phyloP scores from a whole-genome alignment of 1,140 invertebrate genomes.

The Panulirus ornatus region DNA sequence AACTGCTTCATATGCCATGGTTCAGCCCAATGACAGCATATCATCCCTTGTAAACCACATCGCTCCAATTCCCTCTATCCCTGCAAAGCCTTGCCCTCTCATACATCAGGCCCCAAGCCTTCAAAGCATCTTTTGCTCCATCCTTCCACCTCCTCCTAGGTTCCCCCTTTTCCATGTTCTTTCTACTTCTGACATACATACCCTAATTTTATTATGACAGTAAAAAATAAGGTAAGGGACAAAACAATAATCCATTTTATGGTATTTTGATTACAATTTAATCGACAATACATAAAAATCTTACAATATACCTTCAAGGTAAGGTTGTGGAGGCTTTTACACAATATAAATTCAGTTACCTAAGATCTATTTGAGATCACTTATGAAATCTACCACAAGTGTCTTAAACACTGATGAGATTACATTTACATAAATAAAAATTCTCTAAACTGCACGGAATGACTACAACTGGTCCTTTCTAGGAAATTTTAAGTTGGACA shows the following conservation, averaged over 20 bases:
- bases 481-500: conserved; percentile 19
- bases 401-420: conserved; percentile 50
- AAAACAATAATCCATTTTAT: neutral
- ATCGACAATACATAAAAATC: conserved; percentile 63
- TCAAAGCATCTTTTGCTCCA: no score
- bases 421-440: conserved; percentile 27
- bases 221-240: neutral
- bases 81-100: no score
- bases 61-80: no score
- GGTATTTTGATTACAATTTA: conserved; percentile 62
- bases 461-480: conserved; percentile 28
- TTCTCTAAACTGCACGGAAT: conserved; percentile 52
- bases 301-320: conserved; percentile 50
- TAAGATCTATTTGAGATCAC: conserved; percentile 54
- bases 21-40: no score
- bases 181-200: no score
- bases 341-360: conserved; percentile 26
- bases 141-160: no score
- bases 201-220: no score
- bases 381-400: conserved; percentile 51
- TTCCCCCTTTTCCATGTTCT: no score
- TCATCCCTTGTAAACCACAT: no score
- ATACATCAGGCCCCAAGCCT: no score
- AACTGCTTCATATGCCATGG: no score
- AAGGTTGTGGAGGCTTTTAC: neutral